These are phyloP conservation scores for Chamaetylas fuelleborni DNA, from an alignment of 2,113 vertebrate genomes.

Conservation along the genomic window DNA sequence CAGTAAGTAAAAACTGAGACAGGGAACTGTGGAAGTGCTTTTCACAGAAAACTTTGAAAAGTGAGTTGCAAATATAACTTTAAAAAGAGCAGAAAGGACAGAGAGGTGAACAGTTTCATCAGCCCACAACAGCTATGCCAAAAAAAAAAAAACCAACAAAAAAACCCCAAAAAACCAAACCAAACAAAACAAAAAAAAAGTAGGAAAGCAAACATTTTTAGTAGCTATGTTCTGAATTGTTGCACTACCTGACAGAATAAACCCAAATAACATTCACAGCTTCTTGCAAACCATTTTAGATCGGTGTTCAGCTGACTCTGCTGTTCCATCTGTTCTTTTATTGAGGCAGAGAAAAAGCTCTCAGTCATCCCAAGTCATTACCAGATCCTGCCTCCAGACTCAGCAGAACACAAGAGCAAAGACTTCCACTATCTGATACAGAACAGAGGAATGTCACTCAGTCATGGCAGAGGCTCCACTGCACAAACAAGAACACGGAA, in stretches of 20 bases:
- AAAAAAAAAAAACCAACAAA: neutral
- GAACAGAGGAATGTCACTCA: neutral
- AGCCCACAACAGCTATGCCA: too few species aligned
- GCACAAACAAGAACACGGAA: neutral
- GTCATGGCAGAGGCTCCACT: neutral
- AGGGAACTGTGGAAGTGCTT: neutral
- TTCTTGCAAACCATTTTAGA: neutral
- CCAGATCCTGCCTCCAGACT: neutral
- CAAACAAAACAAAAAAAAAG: neutral
- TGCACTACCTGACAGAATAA: neutral
- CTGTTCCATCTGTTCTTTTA: neutral
- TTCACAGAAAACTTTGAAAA: neutral
- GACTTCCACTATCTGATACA: neutral
- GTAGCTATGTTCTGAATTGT: neutral
- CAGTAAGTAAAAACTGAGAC: neutral
- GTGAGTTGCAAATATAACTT: neutral
- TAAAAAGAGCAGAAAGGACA: neutral
- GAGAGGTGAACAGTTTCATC: neutral
- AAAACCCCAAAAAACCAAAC: neutral
- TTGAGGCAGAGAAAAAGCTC: neutral
- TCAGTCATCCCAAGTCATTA: neutral
- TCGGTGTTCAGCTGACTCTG: neutral
- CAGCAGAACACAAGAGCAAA: neutral
- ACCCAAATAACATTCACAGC: neutral
- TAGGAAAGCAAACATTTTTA: neutral